Conservation (phyloP, 2,888 invertebrate genomes). For the Sinhomidia bicolor region DNA sequence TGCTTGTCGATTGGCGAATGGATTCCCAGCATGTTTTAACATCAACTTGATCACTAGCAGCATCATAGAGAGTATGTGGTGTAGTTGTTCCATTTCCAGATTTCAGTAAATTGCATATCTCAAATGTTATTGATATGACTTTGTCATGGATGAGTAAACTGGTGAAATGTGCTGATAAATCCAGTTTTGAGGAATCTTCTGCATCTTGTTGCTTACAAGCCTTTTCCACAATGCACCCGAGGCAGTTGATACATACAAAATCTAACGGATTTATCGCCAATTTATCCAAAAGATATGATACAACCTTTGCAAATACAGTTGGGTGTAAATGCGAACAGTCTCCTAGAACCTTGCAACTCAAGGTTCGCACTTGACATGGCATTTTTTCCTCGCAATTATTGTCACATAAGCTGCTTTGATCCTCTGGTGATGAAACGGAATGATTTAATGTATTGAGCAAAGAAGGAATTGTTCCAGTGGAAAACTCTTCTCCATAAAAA, state of each 20-base stretch:
- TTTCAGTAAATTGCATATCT: slow-evolving; percentile 17
- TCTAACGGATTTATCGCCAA: slow-evolving; percentile 35
- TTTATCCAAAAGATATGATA: slow-evolving; percentile 5
- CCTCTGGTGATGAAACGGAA: slow-evolving; percentile 17
- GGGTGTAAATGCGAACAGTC: slow-evolving; percentile 40
- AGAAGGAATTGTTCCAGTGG: slow-evolving; percentile 24
- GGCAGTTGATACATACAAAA: slow-evolving; percentile 14
- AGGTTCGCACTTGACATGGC: slow-evolving; percentile 8
- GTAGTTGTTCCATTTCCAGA: background rate
- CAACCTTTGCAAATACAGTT: slow-evolving; percentile 32
- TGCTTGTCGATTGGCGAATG: slow-evolving; percentile 40
- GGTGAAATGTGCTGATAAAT: slow-evolving; percentile 25
- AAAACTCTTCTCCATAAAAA: slow-evolving; percentile 66
- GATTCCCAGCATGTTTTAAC: background rate
- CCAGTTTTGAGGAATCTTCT: background rate
- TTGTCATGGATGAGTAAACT: slow-evolving; percentile 30
- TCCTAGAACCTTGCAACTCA: slow-evolving; percentile 32
- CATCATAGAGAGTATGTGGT: background rate
- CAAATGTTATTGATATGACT: slow-evolving; percentile 29
- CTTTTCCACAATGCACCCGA: slow-evolving; percentile 23
- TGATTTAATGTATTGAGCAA: slow-evolving; percentile 49
- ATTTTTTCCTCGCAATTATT: slow-evolving; percentile 30
- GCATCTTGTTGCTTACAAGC: slow-evolving; percentile 1
- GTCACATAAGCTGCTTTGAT: slow-evolving; percentile 9
- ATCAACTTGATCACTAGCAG: background rate